Percentiles rank a stretch among this genome's conserved stretches.
Evolutionary conservation across 2,888 invertebrate species (phyloP).

Genomic region (Pegoplata infirma): DNA sequence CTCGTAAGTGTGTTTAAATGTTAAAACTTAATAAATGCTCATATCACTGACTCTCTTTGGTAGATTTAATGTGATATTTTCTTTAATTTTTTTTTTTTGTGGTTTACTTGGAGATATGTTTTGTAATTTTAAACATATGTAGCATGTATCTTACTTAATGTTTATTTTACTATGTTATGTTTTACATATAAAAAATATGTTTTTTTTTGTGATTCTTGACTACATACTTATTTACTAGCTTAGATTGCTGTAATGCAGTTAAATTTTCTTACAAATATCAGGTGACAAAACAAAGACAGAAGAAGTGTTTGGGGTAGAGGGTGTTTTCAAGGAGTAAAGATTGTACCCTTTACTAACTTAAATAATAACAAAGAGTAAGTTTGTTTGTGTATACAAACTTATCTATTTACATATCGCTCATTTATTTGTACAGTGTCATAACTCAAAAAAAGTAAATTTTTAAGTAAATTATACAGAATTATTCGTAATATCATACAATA

Average conservation of each 20-base stretch:
- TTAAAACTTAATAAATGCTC: not conserved
- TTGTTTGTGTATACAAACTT: no score
- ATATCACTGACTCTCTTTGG: not conserved
- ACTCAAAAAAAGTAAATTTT: no score
- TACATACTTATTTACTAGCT: slow-evolving; percentile 13
- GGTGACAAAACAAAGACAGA: slow-evolving; percentile 8
- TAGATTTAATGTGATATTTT: slow-evolving; percentile 10
- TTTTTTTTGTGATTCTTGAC: slow-evolving; percentile 31
- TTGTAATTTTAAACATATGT: not conserved
- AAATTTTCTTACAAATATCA: slow-evolving; percentile 5
- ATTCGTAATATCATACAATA: no score
- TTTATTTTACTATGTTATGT: slow-evolving; percentile 9
- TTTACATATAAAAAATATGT: slow-evolving; percentile 1
- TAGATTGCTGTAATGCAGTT: slow-evolving; percentile 19
- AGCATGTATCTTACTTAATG: slow-evolving; percentile 29
- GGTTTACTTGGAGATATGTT: slow-evolving; percentile 33
- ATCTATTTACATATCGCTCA: no score
- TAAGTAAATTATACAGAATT: no score
- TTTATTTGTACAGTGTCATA: no score
- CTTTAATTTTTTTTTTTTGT: slow-evolving; percentile 25
- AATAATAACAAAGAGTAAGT: no score
- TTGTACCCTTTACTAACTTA: no score
- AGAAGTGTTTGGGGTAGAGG: not conserved
- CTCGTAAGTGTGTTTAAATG: not conserved
- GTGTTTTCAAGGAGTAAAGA: no score